Percentiles rank a stretch among this genome's conserved stretches.
Evolutionary conservation across 1,140 invertebrate genomes (phyloP).

Genomic region (Drosophila nannoptera): DNA sequence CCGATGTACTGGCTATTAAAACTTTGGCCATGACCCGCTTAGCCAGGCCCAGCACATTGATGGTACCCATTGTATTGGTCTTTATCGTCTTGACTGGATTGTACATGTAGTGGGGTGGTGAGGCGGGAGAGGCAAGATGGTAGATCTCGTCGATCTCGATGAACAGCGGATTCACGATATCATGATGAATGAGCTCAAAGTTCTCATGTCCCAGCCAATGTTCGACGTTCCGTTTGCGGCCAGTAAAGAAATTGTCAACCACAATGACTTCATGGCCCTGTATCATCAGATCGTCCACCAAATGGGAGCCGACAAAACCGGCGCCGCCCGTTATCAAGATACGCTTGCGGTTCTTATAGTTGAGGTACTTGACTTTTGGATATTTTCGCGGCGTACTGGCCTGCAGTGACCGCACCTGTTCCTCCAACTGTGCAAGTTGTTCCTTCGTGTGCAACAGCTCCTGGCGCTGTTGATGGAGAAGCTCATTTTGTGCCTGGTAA

Average conservation of each 20-base stretch:
- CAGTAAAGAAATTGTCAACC: slow-evolving; percentile 99
- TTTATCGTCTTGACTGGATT: slow-evolving; percentile 99
- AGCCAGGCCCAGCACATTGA: slow-evolving; percentile 98
- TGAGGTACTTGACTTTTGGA: slow-evolving; percentile 93
- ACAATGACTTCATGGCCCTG: slow-evolving; percentile 99
- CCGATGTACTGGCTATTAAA: slow-evolving; percentile 98
- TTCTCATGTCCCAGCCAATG: slow-evolving; percentile 99
- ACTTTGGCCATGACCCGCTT: slow-evolving; percentile 96
- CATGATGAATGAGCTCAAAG: slow-evolving; percentile 99
- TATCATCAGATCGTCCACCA: slow-evolving; percentile 96
- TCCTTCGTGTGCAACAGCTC: slow-evolving; percentile 83
- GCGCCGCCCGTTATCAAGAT: slow-evolving; percentile 98
- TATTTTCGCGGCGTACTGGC: slow-evolving; percentile 88
- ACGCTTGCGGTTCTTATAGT: slow-evolving; percentile 93
- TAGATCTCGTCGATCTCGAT: slow-evolving; percentile 99
- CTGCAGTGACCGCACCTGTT: slow-evolving; percentile 86
- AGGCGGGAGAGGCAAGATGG: slow-evolving; percentile 98
- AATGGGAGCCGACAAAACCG: slow-evolving; percentile 99
- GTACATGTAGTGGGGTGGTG: slow-evolving; percentile 99
- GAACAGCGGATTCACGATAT: slow-evolving; percentile 98
- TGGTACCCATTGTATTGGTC: slow-evolving; percentile 98
- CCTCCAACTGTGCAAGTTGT: slow-evolving; percentile 85
- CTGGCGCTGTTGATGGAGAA: slow-evolving; percentile 76
- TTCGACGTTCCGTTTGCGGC: slow-evolving; percentile 97
- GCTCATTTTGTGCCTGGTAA: slow-evolving; percentile 54